Evolutionary conservation across 2,113 vertebrate species (phyloP).

Genomic region (Nyctibius bracteatus): DNA sequence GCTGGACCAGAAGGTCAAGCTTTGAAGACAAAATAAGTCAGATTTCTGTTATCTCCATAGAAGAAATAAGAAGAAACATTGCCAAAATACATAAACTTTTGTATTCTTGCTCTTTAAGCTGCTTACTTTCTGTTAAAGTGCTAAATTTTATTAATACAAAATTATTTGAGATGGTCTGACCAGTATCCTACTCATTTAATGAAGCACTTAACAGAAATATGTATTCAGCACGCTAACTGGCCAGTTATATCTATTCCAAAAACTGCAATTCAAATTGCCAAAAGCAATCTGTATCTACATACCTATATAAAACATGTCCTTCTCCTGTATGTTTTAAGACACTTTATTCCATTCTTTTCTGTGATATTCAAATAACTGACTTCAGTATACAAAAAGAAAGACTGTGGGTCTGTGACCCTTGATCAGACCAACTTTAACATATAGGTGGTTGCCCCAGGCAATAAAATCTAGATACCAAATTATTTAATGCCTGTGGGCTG

Average conservation of each 20-base stretch:
- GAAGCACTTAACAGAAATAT: neutral
- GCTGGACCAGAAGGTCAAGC: neutral
- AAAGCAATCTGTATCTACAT: neutral
- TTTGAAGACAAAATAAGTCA: neutral
- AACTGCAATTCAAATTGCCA: neutral
- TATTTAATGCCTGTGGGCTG: neutral
- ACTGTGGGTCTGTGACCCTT: neutral
- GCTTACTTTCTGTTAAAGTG: neutral
- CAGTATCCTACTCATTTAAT: neutral
- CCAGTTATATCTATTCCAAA: neutral
- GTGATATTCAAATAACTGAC: neutral
- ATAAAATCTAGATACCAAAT: neutral
- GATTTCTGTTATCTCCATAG: neutral
- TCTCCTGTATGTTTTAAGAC: neutral
- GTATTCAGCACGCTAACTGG: neutral
- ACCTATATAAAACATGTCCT: neutral
- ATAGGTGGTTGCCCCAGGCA: neutral
- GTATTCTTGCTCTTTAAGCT: neutral
- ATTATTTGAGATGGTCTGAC: neutral
- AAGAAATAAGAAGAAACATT: neutral
- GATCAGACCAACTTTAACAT: neutral
- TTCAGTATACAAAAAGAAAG: neutral
- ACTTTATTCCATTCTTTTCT: neutral
- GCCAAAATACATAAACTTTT: neutral
- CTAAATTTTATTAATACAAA: neutral